A percentile compares a stretch with the other conserved stretches of the same genome.
These are phyloP conservation scores for Antedon mediterranea DNA, from an alignment of 53 echinoderm and acorn worm species.

Conservation along the genomic window DNA sequence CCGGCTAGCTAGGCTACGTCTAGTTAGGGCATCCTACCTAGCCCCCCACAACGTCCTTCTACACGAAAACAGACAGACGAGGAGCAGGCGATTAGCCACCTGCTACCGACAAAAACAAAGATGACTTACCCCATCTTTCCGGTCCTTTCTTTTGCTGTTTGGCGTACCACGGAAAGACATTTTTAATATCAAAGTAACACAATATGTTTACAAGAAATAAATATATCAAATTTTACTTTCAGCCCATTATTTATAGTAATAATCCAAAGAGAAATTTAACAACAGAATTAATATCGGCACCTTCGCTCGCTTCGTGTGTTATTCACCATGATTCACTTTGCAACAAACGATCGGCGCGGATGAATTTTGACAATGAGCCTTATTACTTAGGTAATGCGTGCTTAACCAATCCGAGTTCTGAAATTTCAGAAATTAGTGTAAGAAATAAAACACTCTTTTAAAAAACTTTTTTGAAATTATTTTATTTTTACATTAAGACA, in stretches of 20 bases:
- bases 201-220: neutral
- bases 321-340: neutral
- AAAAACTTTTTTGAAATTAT: too few species aligned
- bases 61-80: neutral
- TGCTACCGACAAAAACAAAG: neutral
- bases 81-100: neutral
- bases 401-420: too few species aligned
- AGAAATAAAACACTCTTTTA: too few species aligned
- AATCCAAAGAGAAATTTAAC: neutral
- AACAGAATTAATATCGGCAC: neutral
- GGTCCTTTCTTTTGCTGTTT: neutral
- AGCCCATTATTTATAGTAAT: neutral
- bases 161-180: neutral
- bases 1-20: neutral
- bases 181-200: neutral
- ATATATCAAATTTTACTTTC: neutral
- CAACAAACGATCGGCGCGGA: neutral
- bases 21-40: neutral
- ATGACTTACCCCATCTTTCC: neutral
- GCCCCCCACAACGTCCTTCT: too few species aligned
- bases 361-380: neutral
- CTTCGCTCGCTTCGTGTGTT: neutral
- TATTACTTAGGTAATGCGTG: neutral
- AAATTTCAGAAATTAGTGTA: too few species aligned
- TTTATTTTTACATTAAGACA: too few species aligned